Evolutionary conservation across 2,888 invertebrate species (phyloP).

Genomic region (Archaeoteleia sp.): DNA sequence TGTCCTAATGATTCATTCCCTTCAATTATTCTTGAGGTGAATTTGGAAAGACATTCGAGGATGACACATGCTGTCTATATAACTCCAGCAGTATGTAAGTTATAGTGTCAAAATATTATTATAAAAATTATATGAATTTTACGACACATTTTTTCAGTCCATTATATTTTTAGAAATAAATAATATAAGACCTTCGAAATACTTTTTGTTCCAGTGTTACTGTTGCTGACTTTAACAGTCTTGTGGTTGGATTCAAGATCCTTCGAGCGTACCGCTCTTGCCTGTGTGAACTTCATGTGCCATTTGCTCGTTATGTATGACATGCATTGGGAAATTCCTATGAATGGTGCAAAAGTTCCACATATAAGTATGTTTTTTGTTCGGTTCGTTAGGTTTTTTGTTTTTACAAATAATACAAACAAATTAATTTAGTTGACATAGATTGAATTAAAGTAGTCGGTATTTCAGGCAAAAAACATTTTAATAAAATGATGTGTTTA

Average conservation of each 20-base stretch:
- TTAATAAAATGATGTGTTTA: too few relatives aligned
- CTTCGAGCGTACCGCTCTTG: slow-evolving; percentile 77
- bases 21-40: slow-evolving; percentile 78
- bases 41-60: slow-evolving; percentile 78
- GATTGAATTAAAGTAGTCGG: too few relatives aligned
- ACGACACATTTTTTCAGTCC: slow-evolving; percentile 5
- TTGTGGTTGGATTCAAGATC: slow-evolving; percentile 78
- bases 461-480: too few relatives aligned
- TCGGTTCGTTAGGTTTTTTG: slow-evolving; percentile 4
- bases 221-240: slow-evolving; percentile 78
- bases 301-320: slow-evolving; percentile 79
- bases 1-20: slow-evolving; percentile 80
- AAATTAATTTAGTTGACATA: too few relatives aligned
- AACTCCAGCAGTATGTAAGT: slow-evolving; percentile 76
- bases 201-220: slow-evolving; percentile 75
- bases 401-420: too few relatives aligned
- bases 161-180: too few relatives aligned
- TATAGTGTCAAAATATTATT: neutral
- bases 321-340: slow-evolving; percentile 79
- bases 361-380: slow-evolving; percentile 76
- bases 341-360: slow-evolving; percentile 79
- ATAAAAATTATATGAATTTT: neutral
- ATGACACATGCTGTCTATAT: slow-evolving; percentile 78
- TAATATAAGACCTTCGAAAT: too few relatives aligned
- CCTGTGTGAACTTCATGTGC: slow-evolving; percentile 79